A percentile compares a stretch with the other conserved stretches of the same genome.
phyloP scores from a whole-genome alignment of 1,140 invertebrate species.

The Dolichoris vasculosae region DNA sequence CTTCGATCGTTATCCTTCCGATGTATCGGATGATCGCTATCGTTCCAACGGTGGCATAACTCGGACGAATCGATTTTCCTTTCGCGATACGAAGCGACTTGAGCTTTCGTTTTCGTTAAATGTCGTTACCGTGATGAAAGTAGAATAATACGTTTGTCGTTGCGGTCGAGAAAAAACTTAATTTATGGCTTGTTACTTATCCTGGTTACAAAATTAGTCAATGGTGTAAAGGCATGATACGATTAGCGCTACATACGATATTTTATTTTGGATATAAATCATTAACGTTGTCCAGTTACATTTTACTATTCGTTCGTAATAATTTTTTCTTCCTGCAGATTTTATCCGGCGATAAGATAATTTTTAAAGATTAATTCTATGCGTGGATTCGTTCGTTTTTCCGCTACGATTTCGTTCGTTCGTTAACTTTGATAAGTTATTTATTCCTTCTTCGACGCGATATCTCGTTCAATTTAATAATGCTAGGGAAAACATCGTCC shows the following conservation, averaged over 20 bases:
- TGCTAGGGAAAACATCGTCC: no score
- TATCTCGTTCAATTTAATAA: no score
- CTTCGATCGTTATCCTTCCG: not conserved
- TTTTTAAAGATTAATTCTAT: not conserved
- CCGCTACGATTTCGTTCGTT: not conserved
- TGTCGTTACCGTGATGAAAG: not conserved
- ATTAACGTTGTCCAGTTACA: not conserved
- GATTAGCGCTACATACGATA: slow-evolving; percentile 30
- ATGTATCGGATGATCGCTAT: not conserved
- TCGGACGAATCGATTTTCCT: not conserved
- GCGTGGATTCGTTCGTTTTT: not conserved
- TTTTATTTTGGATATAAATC: slow-evolving; percentile 29
- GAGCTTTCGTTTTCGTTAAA: not conserved
- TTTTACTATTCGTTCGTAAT: not conserved
- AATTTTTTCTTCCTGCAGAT: not conserved
- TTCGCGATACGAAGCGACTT: no score
- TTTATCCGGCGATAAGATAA: not conserved
- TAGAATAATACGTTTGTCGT: not conserved
- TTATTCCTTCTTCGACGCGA: no score
- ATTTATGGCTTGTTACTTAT: slow-evolving; percentile 40
- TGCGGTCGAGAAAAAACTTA: not conserved
- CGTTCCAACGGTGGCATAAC: not conserved
- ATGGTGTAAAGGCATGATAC: slow-evolving; percentile 31
- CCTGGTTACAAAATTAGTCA: slow-evolving; percentile 43
- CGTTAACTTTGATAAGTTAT: not conserved